Base-by-base conservation (phyloP, 2,113 vertebrate genomes). In the Paedocypris sp. region DNA sequence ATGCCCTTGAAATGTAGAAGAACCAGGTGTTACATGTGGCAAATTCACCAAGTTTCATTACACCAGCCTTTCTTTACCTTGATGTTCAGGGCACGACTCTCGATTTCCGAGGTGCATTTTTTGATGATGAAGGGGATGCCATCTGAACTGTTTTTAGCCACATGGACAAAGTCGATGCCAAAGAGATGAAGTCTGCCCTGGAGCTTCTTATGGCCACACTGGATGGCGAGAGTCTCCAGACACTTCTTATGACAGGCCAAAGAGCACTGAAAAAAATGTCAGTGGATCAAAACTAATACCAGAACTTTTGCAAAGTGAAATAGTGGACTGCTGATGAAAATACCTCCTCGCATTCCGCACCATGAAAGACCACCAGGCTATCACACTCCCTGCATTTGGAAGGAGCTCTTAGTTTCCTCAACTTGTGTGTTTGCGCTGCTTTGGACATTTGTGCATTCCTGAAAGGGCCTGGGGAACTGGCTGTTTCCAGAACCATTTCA, bases 271-370 rank as follows among this genome's bases (percentile, higher is more conserved):
- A 68, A 52, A 43, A 67, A 58, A 62, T 16, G 62, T 7, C 1
- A 13, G 39, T 3, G 13, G 59, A 18, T 18, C 23, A 51, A 26
- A 58, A 13, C n/a, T n/a, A n/a, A n/a, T n/a, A n/a, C 36, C 1
- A 12, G 32, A 23, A 9, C 36, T 51, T 46, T 18, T n/a, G 28
- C 26, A 33, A n/a, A 42, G 3, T 35, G 22, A 16, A 41, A 4
- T 3, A 10, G 11, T 19, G 28, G 7, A 7, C 13, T 18, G 41
- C 13, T 6, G 19, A 60, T 20, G 28, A 43, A 19, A 5, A 63
- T 79, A 99, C 95, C 91, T 99, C 95, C 73, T 96, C 93, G 70
- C 95, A 99, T 73, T 98, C 94, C 0, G 93, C 91, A 32, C 95
- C 95, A 0, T 97, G 94, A 75, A 99, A 98, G 32, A 97, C 87